Evolutionary conservation across 1,140 invertebrate genomes (phyloP), one percentile per base, ranked within the genome.

Genomic region (Drosophila watanabei): DNA sequence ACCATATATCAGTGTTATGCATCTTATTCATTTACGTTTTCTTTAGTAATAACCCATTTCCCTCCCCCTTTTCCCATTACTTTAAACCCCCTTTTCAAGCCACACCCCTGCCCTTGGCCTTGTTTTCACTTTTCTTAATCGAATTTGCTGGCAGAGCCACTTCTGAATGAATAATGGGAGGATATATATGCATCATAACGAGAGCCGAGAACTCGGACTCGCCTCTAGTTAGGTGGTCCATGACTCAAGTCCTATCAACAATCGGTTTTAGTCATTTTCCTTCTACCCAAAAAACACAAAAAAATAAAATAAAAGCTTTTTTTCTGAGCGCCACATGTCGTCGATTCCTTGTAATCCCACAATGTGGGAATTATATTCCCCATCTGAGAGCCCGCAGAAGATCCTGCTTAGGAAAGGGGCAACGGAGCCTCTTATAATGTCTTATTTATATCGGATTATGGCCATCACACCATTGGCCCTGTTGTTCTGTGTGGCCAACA

Each of bases 371-470:
- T 39, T 37, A 41, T 39, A 72, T 70, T 59, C 65, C 69, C 69
- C 69, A 0, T 1, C 20, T 20, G 52, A 41, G 65, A 16, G 16
- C 41, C 51, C 43, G 41, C n/a, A 30, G 64, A 16, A 48, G 69
- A 72, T 72, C 69, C 69, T 72, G 52, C 65, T 72, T 73, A 45
- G 63, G 66, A 57, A 54, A 20, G 13, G 65, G 51, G 63, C 24
- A 54, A 46, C 64, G 63, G 57, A 57, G 64, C 65, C 79, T 78
- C 84, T 85, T 87, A 87, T 87, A 87, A 87, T 87, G 84, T 87
- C 84, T 87, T 87, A 87, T 87, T 87, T 87, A 87, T 87, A 88
- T 88, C 84, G 84, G 84, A 87, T 87, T 87, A 87, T 87, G 71
- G 80, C 76, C 82, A 87, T 87, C 84, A 88, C 84, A 87, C 84